These are phyloP conservation scores for Hyposoter dolosus DNA, from an alignment of 2,888 invertebrate species.

Conservation along the genomic window DNA sequence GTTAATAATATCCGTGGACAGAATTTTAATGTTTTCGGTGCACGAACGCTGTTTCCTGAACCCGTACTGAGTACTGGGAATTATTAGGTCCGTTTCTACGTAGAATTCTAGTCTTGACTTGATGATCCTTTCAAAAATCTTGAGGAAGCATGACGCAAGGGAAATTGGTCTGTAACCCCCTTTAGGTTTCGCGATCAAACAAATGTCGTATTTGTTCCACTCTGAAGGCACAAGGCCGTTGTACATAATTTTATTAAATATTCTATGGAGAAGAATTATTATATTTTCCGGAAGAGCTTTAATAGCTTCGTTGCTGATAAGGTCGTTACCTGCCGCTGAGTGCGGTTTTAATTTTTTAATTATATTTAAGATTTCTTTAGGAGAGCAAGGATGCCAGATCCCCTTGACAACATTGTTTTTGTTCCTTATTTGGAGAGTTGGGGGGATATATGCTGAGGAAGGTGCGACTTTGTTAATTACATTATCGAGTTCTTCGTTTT, in stretches of 20 bases:
- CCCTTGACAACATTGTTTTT: not conserved
- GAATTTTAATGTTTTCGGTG: slow-evolving; percentile 33
- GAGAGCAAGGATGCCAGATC: slow-evolving; percentile 25
- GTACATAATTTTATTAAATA: slow-evolving; percentile 47
- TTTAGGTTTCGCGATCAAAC: slow-evolving; percentile 52
- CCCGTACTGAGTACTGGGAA: slow-evolving; percentile 25
- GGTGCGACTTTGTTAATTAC: slow-evolving; percentile 31
- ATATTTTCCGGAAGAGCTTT: slow-evolving; percentile 22
- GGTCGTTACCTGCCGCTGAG: slow-evolving; percentile 43
- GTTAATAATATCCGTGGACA: slow-evolving; percentile 45
- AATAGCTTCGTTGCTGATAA: slow-evolving; percentile 37
- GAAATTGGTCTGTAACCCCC: slow-evolving; percentile 49
- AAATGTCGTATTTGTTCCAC: slow-evolving; percentile 42
- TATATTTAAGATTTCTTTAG: not conserved
- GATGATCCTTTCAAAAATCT: slow-evolving; percentile 50
- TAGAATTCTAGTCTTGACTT: slow-evolving; percentile 46
- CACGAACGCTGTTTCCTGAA: slow-evolving; percentile 54
- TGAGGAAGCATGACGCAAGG: slow-evolving; percentile 32
- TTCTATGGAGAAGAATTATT: not conserved
- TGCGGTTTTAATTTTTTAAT: not conserved
- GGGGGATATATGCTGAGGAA: not conserved
- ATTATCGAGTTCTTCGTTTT: not conserved
- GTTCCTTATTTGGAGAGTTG: not conserved
- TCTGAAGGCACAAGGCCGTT: slow-evolving; percentile 20
- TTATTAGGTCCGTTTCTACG: slow-evolving; percentile 34